Conservation (phyloP, 92 coral and sea anemone genomes). For the Siderastrea siderea region DNA sequence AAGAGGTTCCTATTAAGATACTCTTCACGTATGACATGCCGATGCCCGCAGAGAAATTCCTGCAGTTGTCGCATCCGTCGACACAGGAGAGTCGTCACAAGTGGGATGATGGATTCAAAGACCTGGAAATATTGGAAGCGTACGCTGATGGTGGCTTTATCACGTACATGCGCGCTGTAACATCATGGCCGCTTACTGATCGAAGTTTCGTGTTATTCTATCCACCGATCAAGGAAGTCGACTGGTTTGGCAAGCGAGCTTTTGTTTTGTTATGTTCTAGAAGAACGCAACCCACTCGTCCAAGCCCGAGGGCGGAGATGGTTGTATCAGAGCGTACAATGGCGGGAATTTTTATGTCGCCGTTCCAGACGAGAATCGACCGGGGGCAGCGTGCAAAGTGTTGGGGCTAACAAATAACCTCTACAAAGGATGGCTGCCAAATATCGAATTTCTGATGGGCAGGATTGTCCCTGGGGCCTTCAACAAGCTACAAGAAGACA, state of each 20-base stretch:
- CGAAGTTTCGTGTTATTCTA: neutral
- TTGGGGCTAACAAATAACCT: neutral
- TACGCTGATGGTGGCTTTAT: neutral
- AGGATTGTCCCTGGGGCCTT: neutral
- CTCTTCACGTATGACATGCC: constrained; percentile 1
- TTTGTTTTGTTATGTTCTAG: neutral
- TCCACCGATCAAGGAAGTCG: neutral
- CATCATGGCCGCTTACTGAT: neutral
- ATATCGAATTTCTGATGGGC: neutral
- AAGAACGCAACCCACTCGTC: neutral
- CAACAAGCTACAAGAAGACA: neutral
- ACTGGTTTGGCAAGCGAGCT: neutral
- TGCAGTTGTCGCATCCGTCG: constrained; percentile 6
- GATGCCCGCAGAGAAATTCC: constrained; percentile 13
- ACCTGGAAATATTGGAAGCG: constrained; percentile 7
- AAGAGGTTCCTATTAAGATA: too few relatives aligned
- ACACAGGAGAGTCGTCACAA: constrained; percentile 10
- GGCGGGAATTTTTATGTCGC: neutral
- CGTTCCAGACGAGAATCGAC: neutral
- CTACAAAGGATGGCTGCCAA: neutral
- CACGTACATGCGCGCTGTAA: neutral
- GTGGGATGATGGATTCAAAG: constrained; percentile 41
- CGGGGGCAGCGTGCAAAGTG: neutral
- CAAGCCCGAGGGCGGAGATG: neutral
- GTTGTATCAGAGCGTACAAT: neutral